Evolutionary conservation across 2,113 vertebrate species (phyloP), one percentile per base, ranked within the genome.

Genomic region (Gadus macrocephalus): DNA sequence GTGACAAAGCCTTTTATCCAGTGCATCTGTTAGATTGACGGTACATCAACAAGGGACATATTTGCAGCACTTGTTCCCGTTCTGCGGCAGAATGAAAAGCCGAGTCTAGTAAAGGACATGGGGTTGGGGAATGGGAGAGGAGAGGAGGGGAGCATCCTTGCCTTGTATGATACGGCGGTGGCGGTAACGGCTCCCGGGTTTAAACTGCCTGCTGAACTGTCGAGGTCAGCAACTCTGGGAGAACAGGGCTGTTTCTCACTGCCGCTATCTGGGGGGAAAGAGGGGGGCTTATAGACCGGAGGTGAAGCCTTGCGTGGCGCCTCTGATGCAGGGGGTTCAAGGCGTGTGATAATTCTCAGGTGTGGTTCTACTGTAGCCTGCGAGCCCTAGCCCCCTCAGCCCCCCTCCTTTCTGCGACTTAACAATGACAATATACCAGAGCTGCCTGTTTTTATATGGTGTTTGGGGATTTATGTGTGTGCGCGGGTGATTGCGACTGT

Each of bases 251-350:
- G 27, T 58, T 55, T 66, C 35, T 58, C 38, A 56, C 72, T n/a
- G 11, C 66, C 7, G 79, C 71, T 77, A 64, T 85, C 88, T 77
- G 0, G 31, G 67, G 83, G 77, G 79, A n/a, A 56, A 58, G 70
- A 72, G 78, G 69, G 81, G 72, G 73, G 72, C 72, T 86, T 71
- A 78, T 56, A 63, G 74, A 70, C 78, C 73, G 68, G 74, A 83
- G 75, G 78, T 77, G 70, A 9, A 82, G 72, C 75, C 42, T 79
- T 73, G 73, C 79, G 69, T n/a, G 42, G 42, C 5, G 65, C 82
- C 81, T 68, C 72, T 83, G 76, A 80, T 83, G 77, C 78, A 64
- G 66, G 7, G 72, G 84, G 80, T 89, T 86, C 77, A 84, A 87
- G 80, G 83, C 78, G 16, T 78, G 76, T 27, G 78, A 25, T 71